A percentile compares a stretch with the other conserved stretches of the same genome.
These are phyloP conservation scores for Liolophura sinensis DNA, from an alignment of 1,140 invertebrate genomes.

Conservation along the genomic window DNA sequence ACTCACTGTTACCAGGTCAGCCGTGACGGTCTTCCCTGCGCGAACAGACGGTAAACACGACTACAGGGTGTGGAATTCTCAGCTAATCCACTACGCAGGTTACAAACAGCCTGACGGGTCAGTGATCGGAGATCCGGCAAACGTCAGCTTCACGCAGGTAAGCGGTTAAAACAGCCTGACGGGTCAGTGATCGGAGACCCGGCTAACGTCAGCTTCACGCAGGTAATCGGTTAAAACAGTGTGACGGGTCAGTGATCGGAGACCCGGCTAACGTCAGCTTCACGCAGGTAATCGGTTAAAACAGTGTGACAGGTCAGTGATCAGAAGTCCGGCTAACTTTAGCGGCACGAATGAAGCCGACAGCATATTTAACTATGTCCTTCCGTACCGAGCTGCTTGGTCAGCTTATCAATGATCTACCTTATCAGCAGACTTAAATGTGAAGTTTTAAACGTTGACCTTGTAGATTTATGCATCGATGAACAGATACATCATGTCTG, in stretches of 20 bases:
- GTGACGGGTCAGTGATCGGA: constrained; percentile 52
- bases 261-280: constrained; percentile 76
- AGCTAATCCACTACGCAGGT: constrained; percentile 84
- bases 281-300: constrained; percentile 75
- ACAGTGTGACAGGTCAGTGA: constrained; percentile 31
- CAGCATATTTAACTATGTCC: no score
- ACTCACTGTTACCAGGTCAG: constrained; percentile 70
- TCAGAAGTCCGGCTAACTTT: constrained; percentile 64
- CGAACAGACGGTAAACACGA: constrained; percentile 80
- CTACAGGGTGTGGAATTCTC: constrained; percentile 88
- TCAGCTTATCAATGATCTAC: no score
- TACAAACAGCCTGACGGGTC: constrained; percentile 61
- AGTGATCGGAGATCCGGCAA: constrained; percentile 57
- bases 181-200: constrained; percentile 56
- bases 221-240: constrained; percentile 70
- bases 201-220: constrained; percentile 82
- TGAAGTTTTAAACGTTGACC: no score
- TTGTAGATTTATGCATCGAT: no score
- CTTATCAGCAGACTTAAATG: no score
- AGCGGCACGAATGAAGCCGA: constrained; percentile 91
- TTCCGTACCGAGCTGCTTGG: no score
- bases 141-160: constrained; percentile 88
- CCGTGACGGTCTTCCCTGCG: constrained; percentile 90
- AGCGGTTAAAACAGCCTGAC: constrained; percentile 67
- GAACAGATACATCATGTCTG: no score